Conservation (phyloP, 2,113 vertebrate species). For the Callaeas wilsoni region DNA sequence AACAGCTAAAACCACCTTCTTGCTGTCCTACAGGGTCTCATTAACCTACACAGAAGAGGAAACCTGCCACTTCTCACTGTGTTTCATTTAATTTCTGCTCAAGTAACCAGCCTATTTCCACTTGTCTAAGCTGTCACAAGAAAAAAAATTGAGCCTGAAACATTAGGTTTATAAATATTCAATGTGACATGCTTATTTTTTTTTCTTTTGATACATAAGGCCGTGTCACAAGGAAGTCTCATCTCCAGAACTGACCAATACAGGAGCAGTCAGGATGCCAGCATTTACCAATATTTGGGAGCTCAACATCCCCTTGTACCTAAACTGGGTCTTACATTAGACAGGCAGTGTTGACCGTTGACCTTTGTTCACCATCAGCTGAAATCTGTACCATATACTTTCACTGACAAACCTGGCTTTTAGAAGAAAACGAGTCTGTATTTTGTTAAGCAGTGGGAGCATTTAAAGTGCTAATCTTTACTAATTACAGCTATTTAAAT, state of each 20-base stretch:
- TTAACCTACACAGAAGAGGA: conserved; percentile 30
- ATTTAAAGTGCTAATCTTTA: background rate
- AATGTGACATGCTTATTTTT: background rate
- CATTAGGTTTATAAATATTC: background rate
- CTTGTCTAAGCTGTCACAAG: background rate
- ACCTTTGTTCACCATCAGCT: background rate
- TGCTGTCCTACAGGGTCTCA: conserved; percentile 26
- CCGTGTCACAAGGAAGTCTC: background rate
- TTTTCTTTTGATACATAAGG: background rate
- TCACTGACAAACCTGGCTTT: background rate
- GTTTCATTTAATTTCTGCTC: conserved; percentile 42
- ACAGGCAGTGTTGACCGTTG: background rate
- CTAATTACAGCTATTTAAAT: background rate
- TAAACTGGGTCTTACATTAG: background rate
- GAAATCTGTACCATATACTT: background rate
- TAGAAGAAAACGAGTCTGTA: background rate
- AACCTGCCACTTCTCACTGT: conserved; percentile 3
- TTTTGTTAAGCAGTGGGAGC: background rate
- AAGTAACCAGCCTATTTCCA: conserved; percentile 6
- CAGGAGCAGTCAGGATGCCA: background rate
- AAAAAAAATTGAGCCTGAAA: background rate
- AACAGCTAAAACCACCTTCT: conserved; percentile 28
- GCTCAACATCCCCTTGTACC: background rate
- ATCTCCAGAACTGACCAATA: background rate
- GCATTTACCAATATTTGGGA: background rate